These are phyloP conservation scores for Bombus huntii DNA, from an alignment of 1,140 invertebrate species.

Conservation along the genomic window DNA sequence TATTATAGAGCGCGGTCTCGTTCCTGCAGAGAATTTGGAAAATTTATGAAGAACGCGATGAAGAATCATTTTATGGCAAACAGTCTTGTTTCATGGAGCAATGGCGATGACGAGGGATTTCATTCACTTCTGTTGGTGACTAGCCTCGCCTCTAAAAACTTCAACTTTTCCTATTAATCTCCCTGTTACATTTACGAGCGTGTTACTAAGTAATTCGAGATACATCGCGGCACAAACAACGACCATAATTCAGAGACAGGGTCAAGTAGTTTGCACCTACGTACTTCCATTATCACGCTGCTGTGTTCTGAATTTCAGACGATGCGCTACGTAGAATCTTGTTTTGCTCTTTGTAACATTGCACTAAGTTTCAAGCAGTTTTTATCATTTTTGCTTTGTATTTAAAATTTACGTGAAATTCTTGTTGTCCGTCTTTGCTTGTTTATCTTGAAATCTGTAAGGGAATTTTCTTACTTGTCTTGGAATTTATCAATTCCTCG, in stretches of 20 bases:
- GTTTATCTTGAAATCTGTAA: no score
- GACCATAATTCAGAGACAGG: not conserved
- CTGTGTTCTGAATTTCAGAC: not conserved
- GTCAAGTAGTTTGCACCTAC: not conserved
- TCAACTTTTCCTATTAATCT: slow-evolving; percentile 17
- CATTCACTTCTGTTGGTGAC: not conserved
- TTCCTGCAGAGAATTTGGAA: no score
- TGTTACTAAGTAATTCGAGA: slow-evolving; percentile 18
- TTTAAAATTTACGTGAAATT: no score
- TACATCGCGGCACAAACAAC: not conserved
- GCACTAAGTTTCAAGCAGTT: no score
- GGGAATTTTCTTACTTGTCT: no score
- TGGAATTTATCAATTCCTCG: no score
- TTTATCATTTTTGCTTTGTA: no score
- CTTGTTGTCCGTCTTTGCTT: no score
- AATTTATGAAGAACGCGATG: not conserved
- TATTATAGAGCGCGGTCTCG: no score
- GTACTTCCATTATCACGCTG: not conserved
- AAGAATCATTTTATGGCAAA: not conserved
- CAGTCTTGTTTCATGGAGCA: not conserved
- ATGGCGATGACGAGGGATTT: not conserved
- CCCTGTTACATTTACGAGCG: not conserved
- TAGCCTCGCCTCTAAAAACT: not conserved
- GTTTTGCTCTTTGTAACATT: no score
- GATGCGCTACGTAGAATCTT: not conserved